A percentile compares a stretch with the other conserved stretches of the same genome.
Conservation (phyloP, 2,113 vertebrate species). For the Dipodomys ordii region DNA sequence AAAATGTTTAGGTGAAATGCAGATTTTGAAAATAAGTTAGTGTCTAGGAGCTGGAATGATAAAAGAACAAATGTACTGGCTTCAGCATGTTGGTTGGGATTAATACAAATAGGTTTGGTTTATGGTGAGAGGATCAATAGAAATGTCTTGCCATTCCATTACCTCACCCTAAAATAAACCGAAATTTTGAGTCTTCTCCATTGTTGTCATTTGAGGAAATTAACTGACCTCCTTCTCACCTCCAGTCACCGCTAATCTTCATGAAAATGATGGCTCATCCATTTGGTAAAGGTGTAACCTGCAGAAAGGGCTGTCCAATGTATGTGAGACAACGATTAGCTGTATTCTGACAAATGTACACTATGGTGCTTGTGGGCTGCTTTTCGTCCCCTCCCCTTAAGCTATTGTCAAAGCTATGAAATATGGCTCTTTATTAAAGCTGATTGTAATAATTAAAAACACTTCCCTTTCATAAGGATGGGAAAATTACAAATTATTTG, state of each 20-base stretch:
- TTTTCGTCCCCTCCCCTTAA: not conserved
- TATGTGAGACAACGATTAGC: slow-evolving; percentile 36
- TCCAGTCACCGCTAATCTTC: slow-evolving; percentile 51
- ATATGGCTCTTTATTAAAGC: slow-evolving; percentile 70
- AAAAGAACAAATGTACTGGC: not conserved
- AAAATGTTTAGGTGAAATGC: slow-evolving; percentile 3
- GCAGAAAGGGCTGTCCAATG: not conserved
- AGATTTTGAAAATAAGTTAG: not conserved
- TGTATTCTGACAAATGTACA: slow-evolving; percentile 63
- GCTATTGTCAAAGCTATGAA: slow-evolving; percentile 48
- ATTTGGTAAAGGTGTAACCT: not conserved
- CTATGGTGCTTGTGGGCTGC: not conserved
- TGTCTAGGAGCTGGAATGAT: slow-evolving; percentile 16
- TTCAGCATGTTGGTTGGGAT: slow-evolving; percentile 13
- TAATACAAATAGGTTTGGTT: slow-evolving; percentile 44
- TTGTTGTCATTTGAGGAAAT: slow-evolving; percentile 53
- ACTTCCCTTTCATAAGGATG: slow-evolving; percentile 60
- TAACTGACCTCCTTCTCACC: not conserved
- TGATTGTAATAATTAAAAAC: slow-evolving; percentile 76
- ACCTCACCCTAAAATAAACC: not conserved
- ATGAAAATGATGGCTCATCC: slow-evolving; percentile 44
- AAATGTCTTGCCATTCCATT: not conserved
- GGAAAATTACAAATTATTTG: slow-evolving; percentile 76
- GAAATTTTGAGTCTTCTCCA: slow-evolving; percentile 70
- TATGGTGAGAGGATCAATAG: not conserved